phyloP scores from a whole-genome alignment of 2,797 vertebrate species.

The Sciurus carolinensis region DNA sequence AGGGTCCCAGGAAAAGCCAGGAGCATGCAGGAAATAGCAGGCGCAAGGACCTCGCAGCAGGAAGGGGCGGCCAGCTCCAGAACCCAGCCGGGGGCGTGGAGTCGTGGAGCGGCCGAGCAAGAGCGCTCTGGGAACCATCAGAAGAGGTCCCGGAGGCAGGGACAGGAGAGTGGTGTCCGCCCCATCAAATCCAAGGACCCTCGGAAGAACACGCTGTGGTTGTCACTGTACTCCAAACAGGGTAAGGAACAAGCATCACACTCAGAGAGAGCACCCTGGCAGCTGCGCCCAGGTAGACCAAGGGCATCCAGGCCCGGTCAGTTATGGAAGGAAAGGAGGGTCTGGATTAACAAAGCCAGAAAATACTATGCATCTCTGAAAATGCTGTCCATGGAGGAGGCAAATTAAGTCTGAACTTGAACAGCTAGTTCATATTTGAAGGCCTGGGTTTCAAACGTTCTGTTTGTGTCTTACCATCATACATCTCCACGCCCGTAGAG shows the following conservation, averaged over 20 bases:
- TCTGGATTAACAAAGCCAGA: not conserved
- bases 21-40: too few species aligned
- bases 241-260: not conserved
- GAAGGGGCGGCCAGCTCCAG: too few species aligned
- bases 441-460: not conserved
- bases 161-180: not conserved
- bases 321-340: not conserved
- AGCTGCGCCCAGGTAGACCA: not conserved
- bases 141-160: too few species aligned
- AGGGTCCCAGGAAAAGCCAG: not conserved
- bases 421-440: too few species aligned
- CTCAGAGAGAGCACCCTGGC: not conserved
- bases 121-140: not conserved
- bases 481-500: too few species aligned
- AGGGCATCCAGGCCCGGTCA: not conserved
- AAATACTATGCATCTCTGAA: not conserved
- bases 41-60: too few species aligned
- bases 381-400: not conserved
- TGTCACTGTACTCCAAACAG: not conserved
- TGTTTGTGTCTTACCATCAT: not conserved
- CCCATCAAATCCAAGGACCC: not conserved
- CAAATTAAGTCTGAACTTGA: not conserved
- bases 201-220: not conserved
- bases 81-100: too few species aligned
- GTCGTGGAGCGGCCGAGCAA: too few species aligned